Conservation (phyloP, 2,888 invertebrate genomes). For the Pyrrhosoma nymphula region DNA sequence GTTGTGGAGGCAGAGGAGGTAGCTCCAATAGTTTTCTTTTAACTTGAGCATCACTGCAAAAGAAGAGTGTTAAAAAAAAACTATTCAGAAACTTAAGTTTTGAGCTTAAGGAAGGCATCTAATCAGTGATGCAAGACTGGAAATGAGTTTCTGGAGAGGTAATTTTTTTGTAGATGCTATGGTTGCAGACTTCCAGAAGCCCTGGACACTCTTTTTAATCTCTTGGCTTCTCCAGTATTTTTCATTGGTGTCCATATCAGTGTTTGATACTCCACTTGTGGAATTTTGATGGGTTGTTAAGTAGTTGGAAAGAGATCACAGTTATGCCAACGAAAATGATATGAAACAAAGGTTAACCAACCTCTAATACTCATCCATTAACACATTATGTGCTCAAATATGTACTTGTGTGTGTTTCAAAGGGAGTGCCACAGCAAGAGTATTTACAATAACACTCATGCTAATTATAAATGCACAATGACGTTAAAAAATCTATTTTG, state of each 20-base stretch:
- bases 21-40: too few relatives aligned
- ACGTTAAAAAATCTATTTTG: not conserved
- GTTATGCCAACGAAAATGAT: not conserved
- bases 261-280: not conserved
- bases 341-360: not conserved
- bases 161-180: too few relatives aligned
- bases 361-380: not conserved
- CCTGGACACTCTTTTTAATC: too few relatives aligned
- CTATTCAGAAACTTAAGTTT: not conserved
- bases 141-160: too few relatives aligned
- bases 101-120: not conserved
- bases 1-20: too few relatives aligned
- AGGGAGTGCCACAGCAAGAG: not conserved
- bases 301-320: not conserved
- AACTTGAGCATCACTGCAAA: not conserved
- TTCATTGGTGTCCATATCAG: not conserved
- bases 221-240: not conserved
- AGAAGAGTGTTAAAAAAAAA: not conserved
- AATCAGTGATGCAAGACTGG: not conserved
- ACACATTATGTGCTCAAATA: not conserved
- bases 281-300: not conserved
- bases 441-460: not conserved
- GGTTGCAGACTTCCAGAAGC: too few relatives aligned
- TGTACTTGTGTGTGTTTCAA: not conserved
- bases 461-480: not conserved